These are phyloP conservation scores for Hetaerina titia DNA, from an alignment of 2,888 invertebrate species.

Conservation along the genomic window DNA sequence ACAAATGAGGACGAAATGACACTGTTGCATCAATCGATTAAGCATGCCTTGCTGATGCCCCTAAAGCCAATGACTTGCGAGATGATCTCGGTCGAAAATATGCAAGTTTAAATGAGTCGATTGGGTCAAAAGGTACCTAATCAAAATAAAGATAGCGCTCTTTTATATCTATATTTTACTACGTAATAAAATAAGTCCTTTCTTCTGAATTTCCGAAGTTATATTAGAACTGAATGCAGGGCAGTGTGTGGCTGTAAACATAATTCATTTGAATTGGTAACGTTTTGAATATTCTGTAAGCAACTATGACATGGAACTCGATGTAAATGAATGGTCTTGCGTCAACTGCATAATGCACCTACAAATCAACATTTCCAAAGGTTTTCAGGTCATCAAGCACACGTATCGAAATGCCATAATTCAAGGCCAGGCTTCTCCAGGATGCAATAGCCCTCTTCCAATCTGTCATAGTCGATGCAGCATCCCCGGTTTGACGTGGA, in stretches of 20 bases:
- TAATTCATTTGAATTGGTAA: neutral
- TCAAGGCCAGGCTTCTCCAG: neutral
- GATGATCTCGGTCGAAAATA: no score
- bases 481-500: neutral
- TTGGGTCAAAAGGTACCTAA: no score
- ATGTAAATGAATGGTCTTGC: neutral
- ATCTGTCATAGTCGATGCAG: neutral
- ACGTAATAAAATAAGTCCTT: neutral
- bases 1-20: no score
- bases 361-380: conserved; percentile 36
- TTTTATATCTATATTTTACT: no score
- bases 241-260: neutral
- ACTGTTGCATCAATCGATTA: no score
- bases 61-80: no score
- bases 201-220: neutral
- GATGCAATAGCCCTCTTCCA: neutral
- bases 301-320: neutral
- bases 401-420: neutral
- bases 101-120: no score
- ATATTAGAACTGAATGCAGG: neutral
- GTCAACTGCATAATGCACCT: neutral
- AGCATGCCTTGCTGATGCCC: no score
- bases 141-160: no score
- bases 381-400: conserved; percentile 23
- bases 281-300: neutral